phyloP scores from a whole-genome alignment of 2,888 invertebrate genomes.

The Julus scandinavius region DNA sequence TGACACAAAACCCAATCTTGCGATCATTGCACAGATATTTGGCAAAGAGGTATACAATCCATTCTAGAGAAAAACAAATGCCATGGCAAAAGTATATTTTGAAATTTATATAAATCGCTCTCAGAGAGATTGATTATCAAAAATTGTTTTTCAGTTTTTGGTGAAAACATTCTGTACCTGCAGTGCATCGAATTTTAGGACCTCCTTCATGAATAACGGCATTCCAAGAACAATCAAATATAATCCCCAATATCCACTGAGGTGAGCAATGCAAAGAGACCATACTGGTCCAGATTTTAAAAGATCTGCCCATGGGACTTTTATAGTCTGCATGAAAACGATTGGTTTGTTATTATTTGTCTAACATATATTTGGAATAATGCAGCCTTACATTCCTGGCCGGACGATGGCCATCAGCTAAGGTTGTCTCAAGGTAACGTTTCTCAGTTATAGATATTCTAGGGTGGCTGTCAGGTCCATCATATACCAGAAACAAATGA shows the following conservation, averaged over 20 bases:
- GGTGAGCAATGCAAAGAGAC: constrained; percentile 68
- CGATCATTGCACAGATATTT: constrained; percentile 62
- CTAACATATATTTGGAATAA: background rate
- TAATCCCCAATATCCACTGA: constrained; percentile 64
- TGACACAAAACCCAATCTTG: constrained; percentile 61
- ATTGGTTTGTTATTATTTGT: background rate
- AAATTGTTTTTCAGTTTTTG: background rate
- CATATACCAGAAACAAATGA: constrained; percentile 69
- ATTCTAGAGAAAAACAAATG: constrained; percentile 61
- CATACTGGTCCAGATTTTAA: constrained; percentile 67
- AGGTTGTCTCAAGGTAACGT: constrained; percentile 61
- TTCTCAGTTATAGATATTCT: constrained; percentile 68
- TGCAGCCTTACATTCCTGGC: constrained; percentile 28
- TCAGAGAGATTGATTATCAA: background rate
- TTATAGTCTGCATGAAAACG: constrained; percentile 63
- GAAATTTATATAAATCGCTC: background rate
- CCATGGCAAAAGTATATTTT: background rate
- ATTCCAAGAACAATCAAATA: constrained; percentile 65
- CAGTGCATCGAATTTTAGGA: constrained; percentile 66
- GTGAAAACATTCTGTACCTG: constrained; percentile 65
- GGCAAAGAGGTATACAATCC: constrained; percentile 64
- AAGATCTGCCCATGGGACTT: constrained; percentile 68
- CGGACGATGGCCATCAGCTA: constrained; percentile 47
- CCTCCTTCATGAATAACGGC: constrained; percentile 68
- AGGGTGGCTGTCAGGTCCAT: constrained; percentile 70